Evolutionary conservation across 2,888 invertebrate genomes (phyloP), one percentile per base, ranked within the genome.

Genomic region (Micoletzkya japonica): DNA sequence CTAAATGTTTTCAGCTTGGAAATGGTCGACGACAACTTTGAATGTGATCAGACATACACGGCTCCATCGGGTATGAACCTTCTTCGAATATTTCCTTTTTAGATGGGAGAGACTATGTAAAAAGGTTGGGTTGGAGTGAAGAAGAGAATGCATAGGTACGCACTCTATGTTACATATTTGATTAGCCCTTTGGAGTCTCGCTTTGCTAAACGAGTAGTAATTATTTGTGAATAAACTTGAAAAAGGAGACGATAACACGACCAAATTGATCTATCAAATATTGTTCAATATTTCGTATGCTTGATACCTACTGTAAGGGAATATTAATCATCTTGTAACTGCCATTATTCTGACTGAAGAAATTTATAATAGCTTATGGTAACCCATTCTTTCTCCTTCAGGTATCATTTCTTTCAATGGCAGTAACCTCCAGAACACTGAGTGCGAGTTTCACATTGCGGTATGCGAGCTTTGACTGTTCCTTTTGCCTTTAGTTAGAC

Each of bases 31-130:
- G 66, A 74, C n/a, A 50, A 61, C 6, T 70, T 66, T 10, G 76
- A 78, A 44, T 84, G 84, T 63, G 82, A 84, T 66, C 72, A 73
- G 6, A 77, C 82, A 14, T 78, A 77, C 71, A 79, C 79, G 7
- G 77, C 76, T 3, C 74, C 79, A 1, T 73, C 72, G n/a, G 84
- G 83, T 28, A 39, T 54, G 34, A n/a, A n/a, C n/a, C n/a, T n/a
- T n/a, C n/a, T n/a, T n/a, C n/a, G n/a, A n/a, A n/a, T n/a, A n/a
- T n/a, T n/a, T n/a, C n/a, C n/a, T n/a, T n/a, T n/a, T n/a, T n/a
- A n/a, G n/a, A n/a, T n/a, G n/a, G n/a, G n/a, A n/a, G n/a, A n/a
- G n/a, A n/a, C n/a, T n/a, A n/a, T n/a, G n/a, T n/a, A n/a, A n/a
- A n/a, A n/a, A n/a, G n/a, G n/a, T n/a, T n/a, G n/a, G n/a, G n/a